These are phyloP conservation scores for Tapirus indicus DNA, from an alignment of 2,797 vertebrate genomes.

Conservation along the genomic window DNA sequence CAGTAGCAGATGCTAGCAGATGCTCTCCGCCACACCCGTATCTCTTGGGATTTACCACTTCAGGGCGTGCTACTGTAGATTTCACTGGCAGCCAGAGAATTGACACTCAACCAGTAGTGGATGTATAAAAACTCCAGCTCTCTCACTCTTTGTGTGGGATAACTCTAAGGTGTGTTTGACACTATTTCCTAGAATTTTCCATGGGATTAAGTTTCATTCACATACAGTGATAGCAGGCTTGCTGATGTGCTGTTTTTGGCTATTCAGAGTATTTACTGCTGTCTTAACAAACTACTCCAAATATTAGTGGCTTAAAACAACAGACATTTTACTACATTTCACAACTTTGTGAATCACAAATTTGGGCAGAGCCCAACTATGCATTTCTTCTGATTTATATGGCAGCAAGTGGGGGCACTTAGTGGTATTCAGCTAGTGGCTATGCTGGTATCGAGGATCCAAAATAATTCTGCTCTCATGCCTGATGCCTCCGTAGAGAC, in stretches of 20 bases:
- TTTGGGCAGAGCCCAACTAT: background rate
- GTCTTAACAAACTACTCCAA: background rate
- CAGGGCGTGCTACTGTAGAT: background rate
- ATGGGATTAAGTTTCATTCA: background rate
- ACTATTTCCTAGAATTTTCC: background rate
- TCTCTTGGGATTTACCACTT: background rate
- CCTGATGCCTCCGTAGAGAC: background rate
- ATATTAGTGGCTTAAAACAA: background rate
- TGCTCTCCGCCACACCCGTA: background rate
- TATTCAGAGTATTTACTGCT: background rate
- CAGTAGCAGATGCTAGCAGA: too few relatives aligned
- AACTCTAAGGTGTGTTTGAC: background rate
- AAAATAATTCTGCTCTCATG: background rate
- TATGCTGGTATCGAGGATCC: background rate
- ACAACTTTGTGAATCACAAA: background rate
- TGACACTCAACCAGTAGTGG: background rate
- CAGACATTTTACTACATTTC: background rate
- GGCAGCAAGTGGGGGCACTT: background rate
- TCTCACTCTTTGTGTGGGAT: background rate
- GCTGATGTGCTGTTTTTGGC: background rate
- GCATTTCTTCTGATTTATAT: background rate
- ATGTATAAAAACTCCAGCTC: background rate
- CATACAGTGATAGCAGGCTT: background rate
- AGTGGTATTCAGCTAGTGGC: background rate
- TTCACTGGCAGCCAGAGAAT: background rate